Evolutionary conservation across 2,113 vertebrate species (phyloP).

Genomic region (Lichenostomus cassidix): DNA sequence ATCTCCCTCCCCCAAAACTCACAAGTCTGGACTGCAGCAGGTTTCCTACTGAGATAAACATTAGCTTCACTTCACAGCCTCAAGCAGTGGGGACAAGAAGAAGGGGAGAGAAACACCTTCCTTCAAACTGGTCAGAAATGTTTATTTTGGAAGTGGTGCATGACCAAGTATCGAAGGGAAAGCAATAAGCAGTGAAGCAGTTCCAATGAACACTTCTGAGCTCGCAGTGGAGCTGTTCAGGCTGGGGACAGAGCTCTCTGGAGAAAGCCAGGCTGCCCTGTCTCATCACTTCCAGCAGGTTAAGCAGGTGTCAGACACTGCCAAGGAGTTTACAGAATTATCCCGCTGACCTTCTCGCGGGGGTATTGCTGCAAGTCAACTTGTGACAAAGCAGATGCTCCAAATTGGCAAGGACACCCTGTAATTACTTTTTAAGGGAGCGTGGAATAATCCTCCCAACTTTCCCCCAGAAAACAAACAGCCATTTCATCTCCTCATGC

Average conservation of each 20-base stretch:
- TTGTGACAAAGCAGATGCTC: neutral
- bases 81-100: neutral
- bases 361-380: slow-evolving; percentile 20
- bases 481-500: neutral
- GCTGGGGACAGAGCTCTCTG: neutral
- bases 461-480: slow-evolving; percentile 45
- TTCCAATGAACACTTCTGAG: neutral
- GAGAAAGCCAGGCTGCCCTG: neutral
- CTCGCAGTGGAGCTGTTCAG: neutral
- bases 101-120: neutral
- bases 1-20: neutral
- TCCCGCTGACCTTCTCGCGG: neutral
- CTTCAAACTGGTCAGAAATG: neutral
- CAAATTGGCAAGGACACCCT: slow-evolving; percentile 16
- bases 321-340: slow-evolving; percentile 14
- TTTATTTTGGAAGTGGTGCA: neutral
- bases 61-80: neutral
- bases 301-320: slow-evolving; percentile 53
- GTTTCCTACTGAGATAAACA: neutral
- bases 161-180: neutral
- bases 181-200: neutral
- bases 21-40: neutral
- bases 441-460: slow-evolving; percentile 11
- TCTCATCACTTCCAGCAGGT: neutral
- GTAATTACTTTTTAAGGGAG: slow-evolving; percentile 6